phyloP scores from a whole-genome alignment of 2,113 vertebrate species.

The Scomber scombrus region DNA sequence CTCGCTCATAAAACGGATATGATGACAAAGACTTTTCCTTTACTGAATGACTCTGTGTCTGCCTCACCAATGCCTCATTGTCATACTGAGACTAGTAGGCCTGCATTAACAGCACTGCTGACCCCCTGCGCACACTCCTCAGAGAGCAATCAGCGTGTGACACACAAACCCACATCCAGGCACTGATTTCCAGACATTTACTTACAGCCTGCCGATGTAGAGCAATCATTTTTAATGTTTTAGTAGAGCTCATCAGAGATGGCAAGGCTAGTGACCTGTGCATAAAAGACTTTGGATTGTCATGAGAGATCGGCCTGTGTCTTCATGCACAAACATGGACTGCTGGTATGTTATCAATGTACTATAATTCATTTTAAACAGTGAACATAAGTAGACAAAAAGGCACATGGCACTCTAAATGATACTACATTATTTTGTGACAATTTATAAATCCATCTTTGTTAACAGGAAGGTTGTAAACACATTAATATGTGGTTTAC shows the following conservation, averaged over 20 bases:
- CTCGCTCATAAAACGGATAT: conserved; percentile 31
- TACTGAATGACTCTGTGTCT: conserved; percentile 13
- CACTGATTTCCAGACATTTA: conserved; percentile 34
- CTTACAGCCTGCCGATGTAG: conserved; percentile 31
- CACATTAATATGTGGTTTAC: not conserved
- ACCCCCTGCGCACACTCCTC: conserved; percentile 38
- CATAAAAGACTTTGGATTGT: conserved; percentile 44
- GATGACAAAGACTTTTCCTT: conserved; percentile 33
- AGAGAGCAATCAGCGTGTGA: conserved; percentile 40
- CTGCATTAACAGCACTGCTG: conserved; percentile 24
- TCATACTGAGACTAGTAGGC: conserved; percentile 3
- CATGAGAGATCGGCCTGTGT: conserved; percentile 18
- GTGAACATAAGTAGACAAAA: not conserved
- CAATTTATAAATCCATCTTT: too few species aligned
- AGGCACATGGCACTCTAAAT: not conserved
- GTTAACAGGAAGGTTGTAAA: not conserved
- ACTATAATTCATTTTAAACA: not conserved
- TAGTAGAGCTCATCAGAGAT: conserved; percentile 40
- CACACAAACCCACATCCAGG: conserved; percentile 71
- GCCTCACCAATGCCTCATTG: conserved; percentile 19
- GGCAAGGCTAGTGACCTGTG: conserved; percentile 57
- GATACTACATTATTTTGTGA: too few species aligned
- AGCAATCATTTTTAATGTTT: conserved; percentile 49
- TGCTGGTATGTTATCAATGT: too few species aligned
- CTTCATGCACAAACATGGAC: not conserved